Evolutionary conservation across 1,140 invertebrate species (phyloP).

Genomic region (Neodiprion virginianus): DNA sequence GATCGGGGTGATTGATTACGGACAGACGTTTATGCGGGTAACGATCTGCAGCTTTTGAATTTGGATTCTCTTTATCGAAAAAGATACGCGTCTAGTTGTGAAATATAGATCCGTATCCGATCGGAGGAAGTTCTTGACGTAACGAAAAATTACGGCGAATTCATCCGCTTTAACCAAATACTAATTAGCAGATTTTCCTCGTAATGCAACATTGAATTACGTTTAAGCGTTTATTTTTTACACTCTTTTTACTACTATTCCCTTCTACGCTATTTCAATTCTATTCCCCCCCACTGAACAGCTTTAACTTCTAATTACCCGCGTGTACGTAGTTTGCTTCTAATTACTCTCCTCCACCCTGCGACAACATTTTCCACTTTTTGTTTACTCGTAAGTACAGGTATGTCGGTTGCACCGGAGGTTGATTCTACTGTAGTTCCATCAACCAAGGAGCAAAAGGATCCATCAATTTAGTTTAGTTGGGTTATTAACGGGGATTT

Average conservation of each 20-base stretch:
- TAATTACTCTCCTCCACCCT: background rate
- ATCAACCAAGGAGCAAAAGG: too few species aligned
- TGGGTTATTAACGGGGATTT: background rate
- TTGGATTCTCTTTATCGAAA: too few species aligned
- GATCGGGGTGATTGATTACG: too few species aligned
- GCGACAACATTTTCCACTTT: background rate
- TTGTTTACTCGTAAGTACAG: background rate
- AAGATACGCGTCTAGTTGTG: too few species aligned
- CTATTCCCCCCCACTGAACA: background rate
- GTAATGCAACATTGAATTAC: background rate
- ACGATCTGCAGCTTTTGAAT: too few species aligned
- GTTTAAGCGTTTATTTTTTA: background rate
- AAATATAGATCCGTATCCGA: too few species aligned
- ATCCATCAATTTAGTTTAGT: background rate
- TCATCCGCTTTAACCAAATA: too few species aligned
- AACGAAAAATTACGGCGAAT: too few species aligned
- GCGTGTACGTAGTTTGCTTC: background rate
- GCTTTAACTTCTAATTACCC: slow-evolving; percentile 4
- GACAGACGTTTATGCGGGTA: too few species aligned
- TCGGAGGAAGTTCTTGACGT: too few species aligned
- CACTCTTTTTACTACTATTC: background rate
- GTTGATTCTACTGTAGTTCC: too few species aligned
- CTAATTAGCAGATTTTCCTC: background rate
- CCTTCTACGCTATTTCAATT: background rate
- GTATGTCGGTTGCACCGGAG: background rate